Evolutionary conservation across 1,140 invertebrate genomes (phyloP).

Genomic region (Hyphantria cunea): DNA sequence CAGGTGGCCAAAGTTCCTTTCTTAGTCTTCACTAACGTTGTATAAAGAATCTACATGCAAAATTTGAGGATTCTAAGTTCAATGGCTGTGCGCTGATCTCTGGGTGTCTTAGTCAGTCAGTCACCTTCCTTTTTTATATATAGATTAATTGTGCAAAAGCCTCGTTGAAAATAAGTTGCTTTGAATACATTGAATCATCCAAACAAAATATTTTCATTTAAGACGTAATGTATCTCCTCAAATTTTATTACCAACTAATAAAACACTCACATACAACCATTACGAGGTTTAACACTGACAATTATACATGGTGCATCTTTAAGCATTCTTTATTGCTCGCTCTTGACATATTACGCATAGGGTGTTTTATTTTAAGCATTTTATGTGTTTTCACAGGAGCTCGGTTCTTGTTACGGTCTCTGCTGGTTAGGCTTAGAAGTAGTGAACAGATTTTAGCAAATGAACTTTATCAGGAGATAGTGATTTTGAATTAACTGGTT

Average conservation of each 20-base stretch:
- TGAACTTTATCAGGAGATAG: no score
- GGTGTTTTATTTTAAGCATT: conserved; percentile 57
- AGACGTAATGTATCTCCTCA: conserved; percentile 15
- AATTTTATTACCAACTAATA: conserved; percentile 38
- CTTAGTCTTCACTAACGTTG: no score
- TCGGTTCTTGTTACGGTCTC: conserved; percentile 27
- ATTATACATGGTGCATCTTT: conserved; percentile 55
- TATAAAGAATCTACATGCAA: no score
- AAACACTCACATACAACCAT: conserved; percentile 46
- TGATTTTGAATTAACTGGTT: no score
- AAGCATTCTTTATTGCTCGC: conserved; percentile 57
- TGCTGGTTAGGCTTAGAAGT: conserved; percentile 1
- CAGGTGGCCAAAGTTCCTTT: no score
- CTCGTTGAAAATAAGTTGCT: no score
- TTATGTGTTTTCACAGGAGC: conserved; percentile 68
- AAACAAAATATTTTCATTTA: conserved; percentile 2
- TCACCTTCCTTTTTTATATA: no score
- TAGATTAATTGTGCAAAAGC: no score
- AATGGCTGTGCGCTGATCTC: no score
- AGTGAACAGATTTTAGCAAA: conserved; percentile 7
- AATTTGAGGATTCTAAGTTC: no score
- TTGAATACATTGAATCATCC: not conserved
- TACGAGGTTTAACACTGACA: conserved; percentile 61
- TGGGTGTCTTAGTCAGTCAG: no score
- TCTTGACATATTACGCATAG: conserved; percentile 50